Evolutionary conservation across 2,797 vertebrate genomes (phyloP).

Genomic region (Bradypodion pumilum): DNA sequence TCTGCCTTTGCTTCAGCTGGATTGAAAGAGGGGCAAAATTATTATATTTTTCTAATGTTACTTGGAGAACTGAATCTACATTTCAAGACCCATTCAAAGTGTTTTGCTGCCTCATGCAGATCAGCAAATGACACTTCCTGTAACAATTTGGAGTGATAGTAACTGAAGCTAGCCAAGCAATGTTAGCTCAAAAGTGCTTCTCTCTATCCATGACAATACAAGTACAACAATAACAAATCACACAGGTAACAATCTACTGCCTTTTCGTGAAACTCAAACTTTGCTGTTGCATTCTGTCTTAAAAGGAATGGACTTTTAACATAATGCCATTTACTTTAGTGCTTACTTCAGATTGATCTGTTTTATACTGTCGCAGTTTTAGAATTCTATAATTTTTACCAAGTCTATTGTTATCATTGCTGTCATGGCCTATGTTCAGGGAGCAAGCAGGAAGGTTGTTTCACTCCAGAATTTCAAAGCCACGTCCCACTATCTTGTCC

Average conservation of each 20-base stretch:
- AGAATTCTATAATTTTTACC: neutral
- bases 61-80: neutral
- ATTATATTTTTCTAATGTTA: neutral
- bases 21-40: neutral
- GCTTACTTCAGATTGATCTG: neutral
- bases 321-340: neutral
- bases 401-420: no score
- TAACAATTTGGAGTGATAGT: neutral
- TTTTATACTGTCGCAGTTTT: neutral
- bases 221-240: neutral
- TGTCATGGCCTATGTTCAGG: no score
- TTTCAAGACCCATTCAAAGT: neutral
- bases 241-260: neutral
- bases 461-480: no score
- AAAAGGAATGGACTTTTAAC: neutral
- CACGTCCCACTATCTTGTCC: no score
- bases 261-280: neutral
- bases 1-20: neutral
- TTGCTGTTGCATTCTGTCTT: neutral
- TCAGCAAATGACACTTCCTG: neutral
- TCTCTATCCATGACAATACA: neutral
- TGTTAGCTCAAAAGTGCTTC: neutral
- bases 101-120: neutral
- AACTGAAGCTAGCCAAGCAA: neutral
- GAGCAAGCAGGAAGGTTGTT: no score